phyloP scores from a whole-genome alignment of 2,113 vertebrate genomes.

The Gallinago jamesoni region DNA sequence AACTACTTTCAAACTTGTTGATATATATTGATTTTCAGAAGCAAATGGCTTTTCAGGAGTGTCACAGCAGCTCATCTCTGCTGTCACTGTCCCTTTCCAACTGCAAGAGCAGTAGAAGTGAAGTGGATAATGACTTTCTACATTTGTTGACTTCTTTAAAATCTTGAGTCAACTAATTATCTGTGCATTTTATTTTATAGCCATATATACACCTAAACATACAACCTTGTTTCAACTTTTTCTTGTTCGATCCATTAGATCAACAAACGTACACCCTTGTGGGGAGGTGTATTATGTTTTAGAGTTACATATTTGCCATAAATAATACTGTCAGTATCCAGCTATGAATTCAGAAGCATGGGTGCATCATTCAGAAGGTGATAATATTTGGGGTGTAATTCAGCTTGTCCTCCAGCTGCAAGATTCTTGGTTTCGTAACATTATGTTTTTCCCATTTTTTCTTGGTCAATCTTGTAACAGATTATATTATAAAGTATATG shows the following conservation, averaged over 20 bases:
- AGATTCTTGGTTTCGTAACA: background rate
- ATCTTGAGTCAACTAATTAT: background rate
- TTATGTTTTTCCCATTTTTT: background rate
- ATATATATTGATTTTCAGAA: constrained; percentile 13
- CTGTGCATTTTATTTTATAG: background rate
- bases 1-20: background rate
- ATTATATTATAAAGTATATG: background rate
- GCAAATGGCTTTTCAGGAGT: background rate
- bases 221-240: background rate
- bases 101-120: background rate
- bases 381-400: background rate
- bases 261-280: background rate
- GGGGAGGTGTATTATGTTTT: background rate
- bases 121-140: background rate
- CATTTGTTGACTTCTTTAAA: background rate
- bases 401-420: background rate
- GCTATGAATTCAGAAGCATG: background rate
- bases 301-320: background rate
- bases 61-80: background rate
- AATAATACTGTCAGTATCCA: background rate
- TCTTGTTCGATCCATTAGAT: background rate
- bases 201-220: background rate
- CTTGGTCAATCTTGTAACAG: background rate
- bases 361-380: background rate
- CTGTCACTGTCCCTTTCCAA: background rate